phyloP scores from a whole-genome alignment of 1,140 invertebrate species.

The Habropoda laboriosa region DNA sequence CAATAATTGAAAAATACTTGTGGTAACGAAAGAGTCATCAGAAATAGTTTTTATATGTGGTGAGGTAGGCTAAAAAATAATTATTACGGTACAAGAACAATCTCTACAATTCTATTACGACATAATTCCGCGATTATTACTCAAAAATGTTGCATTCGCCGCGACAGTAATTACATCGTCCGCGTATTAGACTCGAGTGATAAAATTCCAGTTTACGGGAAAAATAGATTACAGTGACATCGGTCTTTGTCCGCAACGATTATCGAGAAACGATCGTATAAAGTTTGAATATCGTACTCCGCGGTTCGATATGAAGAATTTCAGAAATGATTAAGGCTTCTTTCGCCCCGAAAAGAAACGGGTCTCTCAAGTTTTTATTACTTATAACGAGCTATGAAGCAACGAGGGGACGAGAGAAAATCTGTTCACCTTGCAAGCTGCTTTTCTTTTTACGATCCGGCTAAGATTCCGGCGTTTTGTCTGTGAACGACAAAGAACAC shows the following conservation, averaged over 20 bases:
- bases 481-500: too few relatives aligned
- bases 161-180: not conserved
- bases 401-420: not conserved
- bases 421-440: not conserved
- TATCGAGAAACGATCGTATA: not conserved
- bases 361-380: not conserved
- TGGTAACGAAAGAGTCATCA: too few relatives aligned
- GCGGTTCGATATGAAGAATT: not conserved
- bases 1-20: too few relatives aligned
- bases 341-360: not conserved
- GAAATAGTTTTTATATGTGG: not conserved
- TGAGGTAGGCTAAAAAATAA: not conserved
- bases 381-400: not conserved
- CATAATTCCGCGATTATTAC: not conserved
- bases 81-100: not conserved
- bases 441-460: not conserved
- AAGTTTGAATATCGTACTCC: not conserved
- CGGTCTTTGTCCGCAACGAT: not conserved
- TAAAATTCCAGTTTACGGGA: not conserved
- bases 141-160: not conserved
- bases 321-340: not conserved
- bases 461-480: too few relatives aligned
- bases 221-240: not conserved
- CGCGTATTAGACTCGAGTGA: too few relatives aligned
- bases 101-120: not conserved